Base-by-base conservation (phyloP, 2,888 invertebrate species). In the Anthrax anthrax region DNA sequence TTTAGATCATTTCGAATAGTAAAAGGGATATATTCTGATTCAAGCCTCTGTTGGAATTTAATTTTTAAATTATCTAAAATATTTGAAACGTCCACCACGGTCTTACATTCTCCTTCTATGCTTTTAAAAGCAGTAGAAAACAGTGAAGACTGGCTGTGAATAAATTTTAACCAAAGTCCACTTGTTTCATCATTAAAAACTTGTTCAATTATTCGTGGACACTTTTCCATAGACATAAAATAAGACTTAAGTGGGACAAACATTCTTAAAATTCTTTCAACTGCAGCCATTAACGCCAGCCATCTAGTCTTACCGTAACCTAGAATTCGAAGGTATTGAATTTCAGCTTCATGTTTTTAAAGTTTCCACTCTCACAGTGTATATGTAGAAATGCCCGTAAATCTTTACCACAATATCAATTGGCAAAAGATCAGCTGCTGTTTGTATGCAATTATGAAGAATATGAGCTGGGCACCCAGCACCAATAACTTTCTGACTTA, bases 381-480 rank as follows among this genome's bases (percentile, higher is more conserved):
- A 37, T 6, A 43, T 43, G 37, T 37, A 43, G 37, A 37, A 37
- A 42, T 13, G 37, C 12, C 37, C 40, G 27, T 47, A 47, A 17
- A 42, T 37, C 37, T 48, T 48, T 6, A 48, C 43, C 14, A 48
- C 46, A 8, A 42, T 37, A 39, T 42, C 44, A 14, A 44, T 43
- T 18, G 44, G 43, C 23, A 49, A 41, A 13, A 23, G 23, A 23
- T 49, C 46, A 18, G 38, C 39, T 14, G 40, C 43, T 17, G 37
- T 43, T n/a, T 43, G 43, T 19, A 43, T 38, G 19, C 43, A 44
- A 39, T 45, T 45, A 42, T 48, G 44, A n/a, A 42, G 38, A 42
- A 48, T 44, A 23, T 47, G 45, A 13, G 42, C 38, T 18, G 34
- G 45, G 40, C 44, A 44, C 42, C 46, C 49, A 34, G 47, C 50